Percentiles rank a stretch among this genome's conserved stretches.
These are phyloP conservation scores for Chloropsis hardwickii DNA, from an alignment of 2,113 vertebrate genomes.

Conservation along the genomic window DNA sequence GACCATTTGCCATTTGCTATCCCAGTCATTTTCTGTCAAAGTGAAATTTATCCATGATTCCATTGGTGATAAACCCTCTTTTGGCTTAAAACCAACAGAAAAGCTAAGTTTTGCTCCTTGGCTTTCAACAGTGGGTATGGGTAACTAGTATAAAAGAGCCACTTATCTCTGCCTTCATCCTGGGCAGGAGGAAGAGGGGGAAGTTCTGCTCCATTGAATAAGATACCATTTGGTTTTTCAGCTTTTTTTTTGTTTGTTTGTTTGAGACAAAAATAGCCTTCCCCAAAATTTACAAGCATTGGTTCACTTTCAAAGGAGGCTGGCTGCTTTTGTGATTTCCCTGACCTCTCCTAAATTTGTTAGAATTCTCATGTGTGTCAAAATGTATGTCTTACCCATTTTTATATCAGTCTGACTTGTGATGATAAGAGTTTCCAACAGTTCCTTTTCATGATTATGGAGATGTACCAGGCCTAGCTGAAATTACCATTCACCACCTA, in stretches of 20 bases:
- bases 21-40: neutral
- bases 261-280: neutral
- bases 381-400: neutral
- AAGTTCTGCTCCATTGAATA: neutral
- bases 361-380: neutral
- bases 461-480: neutral
- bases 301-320: neutral
- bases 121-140: neutral
- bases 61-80: neutral
- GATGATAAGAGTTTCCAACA: neutral
- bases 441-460: neutral
- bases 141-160: neutral
- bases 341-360: neutral
- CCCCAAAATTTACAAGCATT: neutral
- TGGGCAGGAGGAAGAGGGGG: rapidly evolving
- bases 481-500: neutral
- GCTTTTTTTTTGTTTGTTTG: neutral
- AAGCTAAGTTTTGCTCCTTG: rapidly evolving
- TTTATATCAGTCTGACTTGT: neutral
- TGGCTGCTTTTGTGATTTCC: neutral
- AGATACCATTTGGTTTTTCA: neutral
- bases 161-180: neutral
- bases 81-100: neutral
- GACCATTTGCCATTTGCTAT: neutral
- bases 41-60: neutral